A percentile compares a stretch with the other conserved stretches of the same genome.
Evolutionary conservation across 2,888 invertebrate species (phyloP).

Genomic region (Xanthia togata): DNA sequence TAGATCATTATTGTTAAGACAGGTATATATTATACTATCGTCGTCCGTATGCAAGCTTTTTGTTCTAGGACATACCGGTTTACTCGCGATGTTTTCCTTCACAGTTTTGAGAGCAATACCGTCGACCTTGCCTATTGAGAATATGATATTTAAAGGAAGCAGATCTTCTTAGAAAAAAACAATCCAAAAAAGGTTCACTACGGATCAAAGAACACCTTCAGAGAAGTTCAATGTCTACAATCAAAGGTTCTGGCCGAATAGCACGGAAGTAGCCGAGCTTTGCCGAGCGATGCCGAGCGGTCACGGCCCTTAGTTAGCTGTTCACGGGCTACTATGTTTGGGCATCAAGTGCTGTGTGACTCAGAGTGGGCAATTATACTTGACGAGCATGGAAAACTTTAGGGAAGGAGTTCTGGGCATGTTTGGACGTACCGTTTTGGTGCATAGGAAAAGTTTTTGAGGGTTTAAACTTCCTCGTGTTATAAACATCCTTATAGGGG

Average conservation of each 20-base stretch:
- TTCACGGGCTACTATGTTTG: conserved; percentile 51
- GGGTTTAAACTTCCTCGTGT: neutral
- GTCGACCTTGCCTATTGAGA: neutral
- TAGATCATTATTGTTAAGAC: neutral
- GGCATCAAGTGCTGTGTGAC: conserved; percentile 54
- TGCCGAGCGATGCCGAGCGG: conserved; percentile 42
- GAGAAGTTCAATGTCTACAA: conserved; percentile 47
- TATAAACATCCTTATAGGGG: neutral
- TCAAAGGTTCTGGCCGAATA: conserved; percentile 31
- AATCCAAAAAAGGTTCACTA: conserved; percentile 12
- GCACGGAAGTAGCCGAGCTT: conserved; percentile 51
- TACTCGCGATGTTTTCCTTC: too few species aligned
- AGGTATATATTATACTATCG: neutral
- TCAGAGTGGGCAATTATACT: conserved; percentile 50
- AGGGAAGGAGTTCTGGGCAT: neutral
- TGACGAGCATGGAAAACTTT: conserved; percentile 37
- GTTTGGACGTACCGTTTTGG: conserved; percentile 15
- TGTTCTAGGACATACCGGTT: too few species aligned
- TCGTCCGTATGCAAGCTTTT: too few species aligned
- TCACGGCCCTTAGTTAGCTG: conserved; percentile 57
- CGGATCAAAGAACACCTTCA: conserved; percentile 27
- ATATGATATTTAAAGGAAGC: neutral
- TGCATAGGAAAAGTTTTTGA: conserved; percentile 11
- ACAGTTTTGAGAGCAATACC: too few species aligned
- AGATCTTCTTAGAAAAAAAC: conserved; percentile 20